phyloP scores from a whole-genome alignment of 2,113 vertebrate species.

The Lipophrys pholis region DNA sequence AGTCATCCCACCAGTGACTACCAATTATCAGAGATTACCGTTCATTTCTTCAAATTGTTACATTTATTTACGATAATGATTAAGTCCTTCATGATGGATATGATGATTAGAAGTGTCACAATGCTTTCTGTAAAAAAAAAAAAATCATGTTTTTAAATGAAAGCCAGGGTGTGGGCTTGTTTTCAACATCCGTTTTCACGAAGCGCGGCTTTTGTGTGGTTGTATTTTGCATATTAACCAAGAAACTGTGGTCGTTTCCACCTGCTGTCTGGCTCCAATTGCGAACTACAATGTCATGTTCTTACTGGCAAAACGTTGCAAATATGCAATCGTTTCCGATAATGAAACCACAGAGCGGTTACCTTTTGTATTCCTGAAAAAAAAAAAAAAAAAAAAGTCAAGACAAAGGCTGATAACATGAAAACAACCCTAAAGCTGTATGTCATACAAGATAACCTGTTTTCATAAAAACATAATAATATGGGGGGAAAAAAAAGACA shows the following conservation, averaged over 20 bases:
- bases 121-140: background rate
- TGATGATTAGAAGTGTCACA: too few relatives aligned
- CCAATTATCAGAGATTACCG: too few relatives aligned
- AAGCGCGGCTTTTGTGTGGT: slow-evolving; percentile 24
- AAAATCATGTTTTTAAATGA: background rate
- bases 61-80: too few relatives aligned
- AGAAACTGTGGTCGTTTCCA: slow-evolving; percentile 47
- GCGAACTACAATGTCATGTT: slow-evolving; percentile 7
- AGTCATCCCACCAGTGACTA: too few relatives aligned
- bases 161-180: background rate
- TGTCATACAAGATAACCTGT: too few relatives aligned
- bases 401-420: background rate
- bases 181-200: slow-evolving; percentile 11
- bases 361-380: background rate
- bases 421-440: too few relatives aligned
- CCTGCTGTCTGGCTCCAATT: background rate
- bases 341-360: slow-evolving; percentile 5
- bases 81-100: too few relatives aligned
- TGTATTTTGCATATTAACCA: slow-evolving; percentile 51
- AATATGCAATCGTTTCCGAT: slow-evolving; percentile 38
- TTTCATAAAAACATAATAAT: too few relatives aligned
- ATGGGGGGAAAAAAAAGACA: too few relatives aligned
- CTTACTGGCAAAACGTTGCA: slow-evolving; percentile 34
- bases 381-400: background rate
- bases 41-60: too few relatives aligned